Percentiles rank a stretch among this genome's conserved stretches.
Conservation (phyloP, 2,797 vertebrate species). For the Myotis findleyi region DNA sequence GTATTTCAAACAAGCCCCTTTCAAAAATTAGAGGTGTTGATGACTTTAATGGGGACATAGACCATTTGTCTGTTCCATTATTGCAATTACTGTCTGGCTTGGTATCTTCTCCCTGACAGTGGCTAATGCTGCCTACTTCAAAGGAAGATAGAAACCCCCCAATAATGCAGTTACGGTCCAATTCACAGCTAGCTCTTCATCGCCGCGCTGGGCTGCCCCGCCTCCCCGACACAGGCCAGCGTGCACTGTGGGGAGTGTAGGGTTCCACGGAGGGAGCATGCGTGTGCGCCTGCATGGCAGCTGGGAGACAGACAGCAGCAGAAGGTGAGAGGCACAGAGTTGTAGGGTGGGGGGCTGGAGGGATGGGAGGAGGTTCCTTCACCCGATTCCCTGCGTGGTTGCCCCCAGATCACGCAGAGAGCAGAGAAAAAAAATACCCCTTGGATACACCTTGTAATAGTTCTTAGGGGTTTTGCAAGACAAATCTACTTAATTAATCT, state of each 20-base stretch:
- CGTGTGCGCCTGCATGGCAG: neutral
- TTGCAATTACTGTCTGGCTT: conserved; percentile 83
- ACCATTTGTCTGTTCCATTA: conserved; percentile 83
- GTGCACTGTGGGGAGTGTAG: neutral
- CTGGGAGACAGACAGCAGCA: neutral
- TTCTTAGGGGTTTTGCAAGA: neutral
- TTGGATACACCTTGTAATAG: neutral
- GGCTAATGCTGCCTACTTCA: conserved; percentile 78
- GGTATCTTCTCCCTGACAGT: conserved; percentile 80
- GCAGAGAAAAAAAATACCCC: neutral
- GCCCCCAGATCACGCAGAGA: neutral
- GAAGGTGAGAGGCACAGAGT: neutral
- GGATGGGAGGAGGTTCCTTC: fast-evolving
- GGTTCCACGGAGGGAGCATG: neutral
- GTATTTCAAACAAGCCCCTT: conserved; percentile 80
- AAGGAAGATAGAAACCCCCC: conserved; percentile 77
- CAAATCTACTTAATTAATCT: neutral
- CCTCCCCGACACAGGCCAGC: neutral
- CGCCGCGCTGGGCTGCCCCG: neutral
- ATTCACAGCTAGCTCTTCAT: conserved; percentile 65
- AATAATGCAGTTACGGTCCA: conserved; percentile 74
- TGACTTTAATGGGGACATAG: conserved; percentile 82
- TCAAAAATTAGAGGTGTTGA: conserved; percentile 81
- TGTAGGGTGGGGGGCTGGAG: too few species aligned
- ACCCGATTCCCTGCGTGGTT: neutral